Evolutionary conservation across 2,797 vertebrate species (phyloP).

Genomic region (Rhinogobio ventralis): DNA sequence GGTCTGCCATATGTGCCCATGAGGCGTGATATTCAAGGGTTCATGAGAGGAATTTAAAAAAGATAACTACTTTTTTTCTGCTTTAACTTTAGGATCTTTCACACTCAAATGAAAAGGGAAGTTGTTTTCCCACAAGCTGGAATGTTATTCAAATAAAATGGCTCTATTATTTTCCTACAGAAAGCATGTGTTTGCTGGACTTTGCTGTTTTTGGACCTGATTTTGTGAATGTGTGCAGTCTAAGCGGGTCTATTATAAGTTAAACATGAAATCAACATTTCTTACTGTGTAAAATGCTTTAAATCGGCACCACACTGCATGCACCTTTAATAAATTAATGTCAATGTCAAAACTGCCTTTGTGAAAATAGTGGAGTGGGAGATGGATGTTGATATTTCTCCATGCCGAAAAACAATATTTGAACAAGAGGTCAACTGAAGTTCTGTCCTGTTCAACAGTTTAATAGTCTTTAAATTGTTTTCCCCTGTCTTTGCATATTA

Average conservation of each 20-base stretch:
- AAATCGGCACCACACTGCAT: background rate
- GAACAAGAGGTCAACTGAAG: background rate
- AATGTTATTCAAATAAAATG: background rate
- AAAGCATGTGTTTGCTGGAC: conserved; percentile 3
- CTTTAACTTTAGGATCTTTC: background rate
- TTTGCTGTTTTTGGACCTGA: background rate
- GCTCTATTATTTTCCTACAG: background rate
- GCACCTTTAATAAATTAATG: background rate
- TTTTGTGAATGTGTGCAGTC: background rate
- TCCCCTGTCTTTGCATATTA: background rate
- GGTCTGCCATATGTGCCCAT: conserved; percentile 58
- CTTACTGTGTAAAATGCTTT: background rate
- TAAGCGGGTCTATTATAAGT: background rate
- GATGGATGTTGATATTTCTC: background rate
- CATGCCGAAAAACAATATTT: background rate
- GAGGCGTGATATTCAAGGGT: conserved; percentile 45
- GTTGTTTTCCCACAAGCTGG: background rate
- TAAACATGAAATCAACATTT: background rate
- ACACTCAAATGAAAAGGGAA: background rate
- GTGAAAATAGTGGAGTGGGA: background rate
- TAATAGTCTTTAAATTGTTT: background rate
- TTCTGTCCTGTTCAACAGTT: background rate
- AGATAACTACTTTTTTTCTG: background rate
- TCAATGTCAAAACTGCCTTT: background rate
- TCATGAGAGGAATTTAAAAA: background rate